These are phyloP conservation scores for Gerris lacustris DNA, from an alignment of 2,888 invertebrate genomes.

Conservation along the genomic window DNA sequence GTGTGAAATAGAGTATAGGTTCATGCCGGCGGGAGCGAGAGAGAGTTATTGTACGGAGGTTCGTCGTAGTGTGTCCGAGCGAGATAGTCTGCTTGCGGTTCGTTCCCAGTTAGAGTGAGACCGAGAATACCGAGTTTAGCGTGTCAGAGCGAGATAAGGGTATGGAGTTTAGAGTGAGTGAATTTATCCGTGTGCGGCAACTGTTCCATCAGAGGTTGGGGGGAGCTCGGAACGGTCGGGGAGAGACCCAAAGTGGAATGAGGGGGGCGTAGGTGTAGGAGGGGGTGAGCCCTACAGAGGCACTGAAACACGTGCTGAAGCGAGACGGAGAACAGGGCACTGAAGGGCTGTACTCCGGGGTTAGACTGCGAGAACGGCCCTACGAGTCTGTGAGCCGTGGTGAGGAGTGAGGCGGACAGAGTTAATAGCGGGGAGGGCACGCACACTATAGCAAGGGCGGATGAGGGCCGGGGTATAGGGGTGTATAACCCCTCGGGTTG, in stretches of 20 bases:
- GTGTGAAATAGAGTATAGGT: too few relatives aligned
- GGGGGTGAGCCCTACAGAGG: conserved; percentile 13
- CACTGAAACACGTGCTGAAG: too few relatives aligned
- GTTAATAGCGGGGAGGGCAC: conserved; percentile 19
- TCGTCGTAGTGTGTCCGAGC: too few relatives aligned
- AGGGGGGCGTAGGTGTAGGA: conserved; percentile 10
- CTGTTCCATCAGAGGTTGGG: background rate
- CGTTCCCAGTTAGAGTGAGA: background rate
- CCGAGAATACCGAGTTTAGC: background rate
- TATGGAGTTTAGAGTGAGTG: background rate
- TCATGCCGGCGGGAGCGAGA: too few relatives aligned
- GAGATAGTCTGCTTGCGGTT: too few relatives aligned
- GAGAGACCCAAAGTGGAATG: conserved; percentile 2
- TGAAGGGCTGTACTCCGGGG: too few relatives aligned
- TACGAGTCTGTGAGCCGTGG: conserved; percentile 13
- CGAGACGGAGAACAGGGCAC: too few relatives aligned
- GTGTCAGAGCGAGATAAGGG: background rate
- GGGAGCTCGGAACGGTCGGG: background rate
- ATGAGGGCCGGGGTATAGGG: conserved; percentile 24
- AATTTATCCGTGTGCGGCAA: conserved; percentile 7
- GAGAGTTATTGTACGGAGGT: too few relatives aligned
- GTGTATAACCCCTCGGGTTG: conserved; percentile 23
- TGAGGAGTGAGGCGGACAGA: conserved; percentile 23
- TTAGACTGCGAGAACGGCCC: too few relatives aligned
- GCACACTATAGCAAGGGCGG: conserved; percentile 20